A percentile compares a stretch with the other conserved stretches of the same genome.
These are phyloP conservation scores for Delphinus delphis DNA, from an alignment of 2,113 vertebrate species.

Conservation along the genomic window DNA sequence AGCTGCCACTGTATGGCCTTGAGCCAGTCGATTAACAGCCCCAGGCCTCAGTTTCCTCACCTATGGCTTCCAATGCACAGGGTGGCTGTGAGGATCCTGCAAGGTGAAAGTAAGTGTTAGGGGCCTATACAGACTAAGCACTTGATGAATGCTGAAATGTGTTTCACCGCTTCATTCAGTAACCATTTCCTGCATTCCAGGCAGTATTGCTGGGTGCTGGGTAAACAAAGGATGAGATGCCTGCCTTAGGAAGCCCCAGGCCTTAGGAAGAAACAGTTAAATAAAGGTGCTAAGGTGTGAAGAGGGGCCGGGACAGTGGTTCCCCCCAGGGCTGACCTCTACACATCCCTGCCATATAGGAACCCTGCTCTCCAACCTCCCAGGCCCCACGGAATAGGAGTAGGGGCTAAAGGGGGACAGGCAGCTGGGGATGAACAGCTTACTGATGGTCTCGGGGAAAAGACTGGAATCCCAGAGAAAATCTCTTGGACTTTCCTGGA, in stretches of 20 bases:
- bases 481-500: not conserved
- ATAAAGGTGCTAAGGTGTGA: not conserved
- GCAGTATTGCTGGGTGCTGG: not conserved
- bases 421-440: not conserved
- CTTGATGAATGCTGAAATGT: not conserved
- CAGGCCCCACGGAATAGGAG: not conserved
- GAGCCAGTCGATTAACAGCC: not conserved
- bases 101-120: not conserved
- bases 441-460: not conserved
- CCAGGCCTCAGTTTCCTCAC: not conserved
- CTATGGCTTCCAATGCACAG: not conserved
- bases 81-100: not conserved
- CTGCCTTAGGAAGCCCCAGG: not conserved
- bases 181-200: not conserved
- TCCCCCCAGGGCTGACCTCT: not conserved
- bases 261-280: not conserved
- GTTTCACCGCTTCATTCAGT: slow-evolving; percentile 5
- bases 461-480: not conserved
- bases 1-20: not conserved
- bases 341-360: not conserved
- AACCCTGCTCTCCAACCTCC: not conserved
- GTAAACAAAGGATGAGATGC: not conserved
- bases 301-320: not conserved
- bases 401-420: not conserved
- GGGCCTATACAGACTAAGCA: not conserved